A percentile compares a stretch with the other conserved stretches of the same genome.
These are phyloP conservation scores for Halocaridina rubra DNA, from an alignment of 2,888 invertebrate species.

Conservation along the genomic window DNA sequence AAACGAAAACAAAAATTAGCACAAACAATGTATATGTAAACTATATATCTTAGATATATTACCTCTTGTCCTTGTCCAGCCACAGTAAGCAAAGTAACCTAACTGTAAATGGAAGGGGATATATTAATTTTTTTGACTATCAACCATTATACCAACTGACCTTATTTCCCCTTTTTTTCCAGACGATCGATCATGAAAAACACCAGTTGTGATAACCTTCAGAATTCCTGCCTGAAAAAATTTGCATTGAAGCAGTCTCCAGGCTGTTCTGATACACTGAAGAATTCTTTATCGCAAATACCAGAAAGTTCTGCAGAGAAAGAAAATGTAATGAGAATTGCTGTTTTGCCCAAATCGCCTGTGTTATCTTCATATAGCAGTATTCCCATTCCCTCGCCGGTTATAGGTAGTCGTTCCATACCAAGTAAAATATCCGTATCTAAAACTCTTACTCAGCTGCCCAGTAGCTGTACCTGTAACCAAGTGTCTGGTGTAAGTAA, in stretches of 20 bases:
- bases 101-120: neutral
- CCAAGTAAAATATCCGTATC: neutral
- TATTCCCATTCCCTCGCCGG: neutral
- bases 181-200: constrained; percentile 45
- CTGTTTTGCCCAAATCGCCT: neutral
- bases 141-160: neutral
- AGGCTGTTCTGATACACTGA: no score
- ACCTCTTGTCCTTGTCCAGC: no score
- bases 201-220: neutral
- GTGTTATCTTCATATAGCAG: neutral
- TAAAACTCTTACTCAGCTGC: no score
- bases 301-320: neutral
- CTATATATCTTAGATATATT: no score
- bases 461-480: no score
- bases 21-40: no score
- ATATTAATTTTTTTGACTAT: neutral
- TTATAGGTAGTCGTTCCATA: neutral
- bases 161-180: neutral
- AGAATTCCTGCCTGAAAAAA: neutral
- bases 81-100: no score
- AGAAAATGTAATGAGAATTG: no score
- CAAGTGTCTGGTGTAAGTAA: neutral
- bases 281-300: no score
- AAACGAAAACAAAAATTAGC: no score
- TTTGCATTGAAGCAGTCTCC: neutral